Percentiles rank a stretch among this genome's conserved stretches.
phyloP scores from a whole-genome alignment of 2,113 vertebrate genomes.

The Lophochroa leadbeateri region DNA sequence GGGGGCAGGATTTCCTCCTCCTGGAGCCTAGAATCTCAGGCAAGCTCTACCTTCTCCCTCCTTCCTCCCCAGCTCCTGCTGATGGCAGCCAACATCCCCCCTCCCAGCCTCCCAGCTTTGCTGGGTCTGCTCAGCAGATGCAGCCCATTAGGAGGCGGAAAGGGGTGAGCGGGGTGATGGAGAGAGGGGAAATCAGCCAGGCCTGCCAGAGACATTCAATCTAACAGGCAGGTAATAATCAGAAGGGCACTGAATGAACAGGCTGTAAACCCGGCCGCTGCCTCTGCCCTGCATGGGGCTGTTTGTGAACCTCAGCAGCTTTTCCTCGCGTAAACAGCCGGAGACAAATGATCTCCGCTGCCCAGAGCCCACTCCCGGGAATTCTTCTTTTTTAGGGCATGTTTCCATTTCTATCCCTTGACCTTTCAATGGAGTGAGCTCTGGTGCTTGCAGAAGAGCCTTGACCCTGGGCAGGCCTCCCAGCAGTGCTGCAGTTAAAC shows the following conservation, averaged over 20 bases:
- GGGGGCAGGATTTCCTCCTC: neutral
- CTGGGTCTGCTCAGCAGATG: neutral
- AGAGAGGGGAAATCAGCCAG: neutral
- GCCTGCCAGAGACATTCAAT: neutral
- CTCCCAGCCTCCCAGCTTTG: neutral
- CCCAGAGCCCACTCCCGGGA: neutral
- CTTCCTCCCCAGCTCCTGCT: neutral
- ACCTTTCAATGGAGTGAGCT: neutral
- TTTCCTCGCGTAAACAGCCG: neutral
- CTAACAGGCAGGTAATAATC: neutral
- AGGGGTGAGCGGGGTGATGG: neutral
- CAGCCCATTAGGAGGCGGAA: neutral
- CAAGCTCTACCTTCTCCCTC: neutral
- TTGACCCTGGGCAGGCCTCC: neutral
- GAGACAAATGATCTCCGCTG: neutral
- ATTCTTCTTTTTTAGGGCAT: neutral
- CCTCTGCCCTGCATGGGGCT: neutral
- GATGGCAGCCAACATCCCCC: neutral
- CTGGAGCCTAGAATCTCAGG: neutral
- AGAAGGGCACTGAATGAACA: neutral
- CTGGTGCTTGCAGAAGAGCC: neutral
- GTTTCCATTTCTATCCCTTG: conserved; percentile 10
- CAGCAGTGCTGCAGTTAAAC: neutral
- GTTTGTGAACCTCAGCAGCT: neutral
- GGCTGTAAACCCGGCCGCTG: neutral